Evolutionary conservation across 2,797 vertebrate species (phyloP).

Genomic region (Gambelia wislizenii): DNA sequence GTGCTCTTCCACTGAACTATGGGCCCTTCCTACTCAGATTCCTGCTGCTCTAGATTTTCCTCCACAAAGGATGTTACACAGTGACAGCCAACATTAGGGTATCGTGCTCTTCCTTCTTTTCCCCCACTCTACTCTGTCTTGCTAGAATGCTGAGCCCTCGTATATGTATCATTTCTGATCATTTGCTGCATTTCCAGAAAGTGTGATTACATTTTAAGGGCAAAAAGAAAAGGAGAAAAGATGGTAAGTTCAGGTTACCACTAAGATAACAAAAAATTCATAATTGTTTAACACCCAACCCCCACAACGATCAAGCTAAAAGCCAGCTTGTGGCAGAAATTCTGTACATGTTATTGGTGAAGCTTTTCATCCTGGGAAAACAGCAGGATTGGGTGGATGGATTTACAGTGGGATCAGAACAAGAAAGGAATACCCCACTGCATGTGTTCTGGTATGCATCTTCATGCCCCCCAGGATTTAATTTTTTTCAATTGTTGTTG

Average conservation of each 20-base stretch:
- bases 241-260: not conserved
- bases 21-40: not conserved
- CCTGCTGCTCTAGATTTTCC: not conserved
- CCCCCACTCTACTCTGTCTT: not conserved
- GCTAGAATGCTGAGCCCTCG: slow-evolving; percentile 1
- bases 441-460: too few species aligned
- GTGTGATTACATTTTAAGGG: not conserved
- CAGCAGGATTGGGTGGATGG: not conserved
- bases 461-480: not conserved
- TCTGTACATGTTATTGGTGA: not conserved
- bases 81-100: not conserved
- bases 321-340: not conserved
- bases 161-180: not conserved
- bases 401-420: not conserved
- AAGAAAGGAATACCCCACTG: not conserved
- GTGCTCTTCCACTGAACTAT: not conserved
- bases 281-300: rapidly evolving
- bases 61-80: not conserved
- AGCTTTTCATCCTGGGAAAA: not conserved
- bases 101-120: not conserved
- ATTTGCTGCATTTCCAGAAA: not conserved
- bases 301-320: not conserved
- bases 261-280: not conserved
- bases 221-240: not conserved
- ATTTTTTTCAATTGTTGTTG: too few species aligned